Evolutionary conservation across 1,140 invertebrate species (phyloP).

Genomic region (Marisa cornuarietis): DNA sequence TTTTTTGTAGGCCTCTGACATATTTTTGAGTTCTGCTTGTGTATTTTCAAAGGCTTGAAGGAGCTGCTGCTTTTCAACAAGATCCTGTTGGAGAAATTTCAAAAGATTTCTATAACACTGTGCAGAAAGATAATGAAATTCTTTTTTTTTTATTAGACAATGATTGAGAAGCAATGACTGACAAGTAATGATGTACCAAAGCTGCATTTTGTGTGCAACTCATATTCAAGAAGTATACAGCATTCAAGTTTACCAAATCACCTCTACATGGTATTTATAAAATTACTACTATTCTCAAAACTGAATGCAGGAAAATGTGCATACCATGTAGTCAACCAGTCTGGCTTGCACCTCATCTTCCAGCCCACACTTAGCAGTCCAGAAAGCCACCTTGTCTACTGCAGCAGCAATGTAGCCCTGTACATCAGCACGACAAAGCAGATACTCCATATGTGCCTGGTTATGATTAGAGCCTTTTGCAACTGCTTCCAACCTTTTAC

Average conservation of each 20-base stretch:
- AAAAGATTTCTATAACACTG: neutral
- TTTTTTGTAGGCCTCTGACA: slow-evolving; percentile 89
- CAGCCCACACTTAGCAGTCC: slow-evolving; percentile 88
- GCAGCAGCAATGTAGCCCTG: slow-evolving; percentile 88
- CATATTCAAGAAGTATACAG: neutral
- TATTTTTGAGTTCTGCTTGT: slow-evolving; percentile 89
- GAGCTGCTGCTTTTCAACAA: slow-evolving; percentile 87
- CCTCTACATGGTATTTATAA: neutral
- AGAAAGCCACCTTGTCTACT: slow-evolving; percentile 86
- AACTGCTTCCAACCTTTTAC: slow-evolving; percentile 16
- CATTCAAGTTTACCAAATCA: neutral
- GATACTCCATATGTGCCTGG: slow-evolving; percentile 16
- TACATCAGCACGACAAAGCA: slow-evolving; percentile 31
- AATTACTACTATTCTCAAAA: neutral
- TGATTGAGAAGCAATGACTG: no score
- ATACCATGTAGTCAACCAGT: slow-evolving; percentile 80
- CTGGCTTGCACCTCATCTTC: slow-evolving; percentile 84
- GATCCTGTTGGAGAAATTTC: slow-evolving; percentile 41
- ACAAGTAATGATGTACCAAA: neutral
- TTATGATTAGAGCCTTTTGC: slow-evolving; percentile 1
- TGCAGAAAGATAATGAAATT: neutral
- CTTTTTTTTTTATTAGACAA: no score
- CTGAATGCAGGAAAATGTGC: neutral
- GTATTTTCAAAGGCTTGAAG: slow-evolving; percentile 95
- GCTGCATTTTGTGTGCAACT: neutral